phyloP scores from a whole-genome alignment of 1,140 invertebrate genomes.

The Lasaia peninsularis region DNA sequence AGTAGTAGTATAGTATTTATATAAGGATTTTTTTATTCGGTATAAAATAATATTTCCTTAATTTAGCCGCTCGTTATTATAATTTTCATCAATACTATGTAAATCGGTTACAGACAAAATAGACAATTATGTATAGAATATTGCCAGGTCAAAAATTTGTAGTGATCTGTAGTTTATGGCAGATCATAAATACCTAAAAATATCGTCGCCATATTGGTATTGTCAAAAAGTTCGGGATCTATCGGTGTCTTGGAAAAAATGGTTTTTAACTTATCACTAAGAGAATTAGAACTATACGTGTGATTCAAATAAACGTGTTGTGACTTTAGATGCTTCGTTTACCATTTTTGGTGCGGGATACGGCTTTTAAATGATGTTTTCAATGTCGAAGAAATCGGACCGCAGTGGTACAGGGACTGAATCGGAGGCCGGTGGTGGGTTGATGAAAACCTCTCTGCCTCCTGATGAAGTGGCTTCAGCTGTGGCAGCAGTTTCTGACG shows the following conservation, averaged over 20 bases:
- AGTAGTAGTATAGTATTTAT: no score
- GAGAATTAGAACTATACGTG: conserved; percentile 44
- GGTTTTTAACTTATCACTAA: conserved; percentile 54
- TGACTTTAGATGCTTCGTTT: conserved; percentile 71
- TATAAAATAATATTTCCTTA: no score
- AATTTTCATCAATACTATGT: no score
- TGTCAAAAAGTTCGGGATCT: conserved; percentile 68
- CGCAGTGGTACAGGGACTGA: conserved; percentile 49
- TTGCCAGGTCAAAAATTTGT: conserved; percentile 17
- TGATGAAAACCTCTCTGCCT: conserved; percentile 43
- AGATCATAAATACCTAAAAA: conserved; percentile 72
- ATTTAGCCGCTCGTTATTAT: no score
- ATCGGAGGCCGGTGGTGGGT: conserved; percentile 44
- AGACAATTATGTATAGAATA: not conserved
- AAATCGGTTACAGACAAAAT: no score
- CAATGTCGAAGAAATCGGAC: conserved; percentile 60
- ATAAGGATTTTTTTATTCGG: no score
- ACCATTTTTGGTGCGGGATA: conserved; percentile 51
- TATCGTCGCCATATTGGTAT: conserved; percentile 75
- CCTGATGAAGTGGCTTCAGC: conserved; percentile 61
- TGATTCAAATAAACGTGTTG: conserved; percentile 47
- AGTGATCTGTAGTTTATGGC: conserved; percentile 21
- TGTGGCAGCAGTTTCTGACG: conserved; percentile 62
- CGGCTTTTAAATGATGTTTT: conserved; percentile 68
- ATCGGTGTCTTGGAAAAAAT: conserved; percentile 67